Evolutionary conservation across 2,113 vertebrate species (phyloP).

Genomic region (Podiceps cristatus): DNA sequence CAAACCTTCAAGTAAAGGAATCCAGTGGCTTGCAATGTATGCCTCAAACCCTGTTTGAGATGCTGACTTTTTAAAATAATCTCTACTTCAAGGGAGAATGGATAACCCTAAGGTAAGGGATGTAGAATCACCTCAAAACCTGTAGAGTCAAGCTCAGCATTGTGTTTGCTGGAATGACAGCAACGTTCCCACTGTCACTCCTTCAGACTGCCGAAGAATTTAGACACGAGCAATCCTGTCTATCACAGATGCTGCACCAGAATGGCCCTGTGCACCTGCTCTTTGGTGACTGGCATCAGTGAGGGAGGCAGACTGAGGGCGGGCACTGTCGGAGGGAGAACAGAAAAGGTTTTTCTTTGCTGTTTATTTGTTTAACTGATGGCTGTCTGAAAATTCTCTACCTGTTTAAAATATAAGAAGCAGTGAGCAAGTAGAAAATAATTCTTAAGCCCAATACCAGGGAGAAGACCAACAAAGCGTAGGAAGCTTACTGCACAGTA

Average conservation of each 20-base stretch:
- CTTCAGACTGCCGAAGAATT: not conserved
- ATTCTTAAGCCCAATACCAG: not conserved
- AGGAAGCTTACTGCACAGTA: rapidly evolving
- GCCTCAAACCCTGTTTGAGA: not conserved
- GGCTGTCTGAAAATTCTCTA: not conserved
- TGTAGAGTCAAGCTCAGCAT: not conserved
- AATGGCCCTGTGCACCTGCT: not conserved
- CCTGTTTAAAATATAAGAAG: not conserved
- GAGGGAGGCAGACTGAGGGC: rapidly evolving
- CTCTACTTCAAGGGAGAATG: not conserved
- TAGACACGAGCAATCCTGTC: not conserved
- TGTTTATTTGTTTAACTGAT: not conserved
- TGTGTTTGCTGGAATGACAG: not conserved
- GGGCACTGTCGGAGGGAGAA: not conserved
- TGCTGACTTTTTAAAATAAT: not conserved
- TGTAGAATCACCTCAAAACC: not conserved
- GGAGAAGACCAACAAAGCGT: not conserved
- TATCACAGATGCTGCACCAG: not conserved
- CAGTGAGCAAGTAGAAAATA: not conserved
- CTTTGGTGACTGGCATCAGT: not conserved
- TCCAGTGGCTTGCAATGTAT: not conserved
- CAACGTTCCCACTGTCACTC: not conserved
- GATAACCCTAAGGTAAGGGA: not conserved
- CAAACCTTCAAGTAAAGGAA: not conserved
- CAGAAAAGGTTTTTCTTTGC: not conserved